Conservation (phyloP, 2,113 vertebrate species). For the Diphyllodes magnificus region DNA sequence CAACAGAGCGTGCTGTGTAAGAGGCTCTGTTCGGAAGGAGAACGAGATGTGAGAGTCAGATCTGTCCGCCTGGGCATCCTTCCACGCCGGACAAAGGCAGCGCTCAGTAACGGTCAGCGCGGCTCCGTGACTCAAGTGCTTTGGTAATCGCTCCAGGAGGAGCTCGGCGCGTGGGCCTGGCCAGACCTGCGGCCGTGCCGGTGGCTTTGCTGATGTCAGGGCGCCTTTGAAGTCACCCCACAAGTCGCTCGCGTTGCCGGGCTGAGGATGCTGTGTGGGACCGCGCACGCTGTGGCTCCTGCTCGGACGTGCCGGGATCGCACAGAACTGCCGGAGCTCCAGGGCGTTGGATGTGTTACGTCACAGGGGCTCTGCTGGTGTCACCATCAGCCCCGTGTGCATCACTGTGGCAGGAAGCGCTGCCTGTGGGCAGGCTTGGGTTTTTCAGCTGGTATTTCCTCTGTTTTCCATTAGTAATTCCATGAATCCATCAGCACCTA, state of each 20-base stretch:
- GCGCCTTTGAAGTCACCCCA: conserved; percentile 54
- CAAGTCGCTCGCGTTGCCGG: not conserved
- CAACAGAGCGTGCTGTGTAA: conserved; percentile 26
- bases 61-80: conserved; percentile 19
- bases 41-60: not conserved
- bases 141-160: conserved; percentile 1
- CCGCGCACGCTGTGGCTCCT: not conserved
- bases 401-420: conserved; percentile 49
- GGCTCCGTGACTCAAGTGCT: conserved; percentile 53
- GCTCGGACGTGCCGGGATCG: conserved; percentile 8
- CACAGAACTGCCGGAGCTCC: not conserved
- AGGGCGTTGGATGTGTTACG: not conserved
- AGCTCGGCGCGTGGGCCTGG: not conserved
- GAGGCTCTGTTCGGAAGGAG: not conserved
- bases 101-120: conserved; percentile 2
- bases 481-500: not conserved
- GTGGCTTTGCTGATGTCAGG: conserved; percentile 13
- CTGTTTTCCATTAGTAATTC: not conserved
- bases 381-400: not conserved
- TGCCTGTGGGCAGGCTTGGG: conserved; percentile 30
- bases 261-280: not conserved
- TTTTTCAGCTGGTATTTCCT: not conserved
- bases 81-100: conserved; percentile 59
- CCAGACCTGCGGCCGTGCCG: not conserved
- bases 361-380: conserved; percentile 38